These are phyloP conservation scores for Gymnogyps californianus DNA, from an alignment of 2,113 vertebrate species.

Conservation along the genomic window DNA sequence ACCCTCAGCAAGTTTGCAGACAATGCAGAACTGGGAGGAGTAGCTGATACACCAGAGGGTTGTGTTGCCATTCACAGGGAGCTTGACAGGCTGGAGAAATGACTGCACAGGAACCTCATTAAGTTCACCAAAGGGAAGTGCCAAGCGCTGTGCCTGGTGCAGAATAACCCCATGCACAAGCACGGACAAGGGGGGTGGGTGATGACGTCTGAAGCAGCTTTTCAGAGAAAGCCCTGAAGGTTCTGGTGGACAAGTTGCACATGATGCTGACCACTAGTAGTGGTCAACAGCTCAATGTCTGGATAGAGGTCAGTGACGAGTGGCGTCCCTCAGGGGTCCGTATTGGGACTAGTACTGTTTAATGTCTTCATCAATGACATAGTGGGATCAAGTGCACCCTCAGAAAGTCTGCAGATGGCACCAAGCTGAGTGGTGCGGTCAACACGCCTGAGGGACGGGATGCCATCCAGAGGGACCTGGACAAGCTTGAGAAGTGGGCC, in stretches of 20 bases:
- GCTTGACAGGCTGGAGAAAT: not conserved
- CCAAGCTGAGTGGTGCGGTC: too few species aligned
- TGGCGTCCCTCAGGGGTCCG: not conserved
- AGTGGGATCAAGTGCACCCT: too few species aligned
- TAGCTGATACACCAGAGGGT: fast-evolving
- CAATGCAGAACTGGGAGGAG: not conserved
- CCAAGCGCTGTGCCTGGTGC: too few species aligned
- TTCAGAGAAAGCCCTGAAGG: not conserved
- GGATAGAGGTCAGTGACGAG: not conserved
- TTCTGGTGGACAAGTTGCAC: not conserved
- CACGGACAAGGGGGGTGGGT: fast-evolving
- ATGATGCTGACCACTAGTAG: not conserved
- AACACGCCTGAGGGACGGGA: too few species aligned
- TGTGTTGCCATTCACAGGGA: not conserved
- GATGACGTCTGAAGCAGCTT: not conserved
- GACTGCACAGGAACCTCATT: not conserved
- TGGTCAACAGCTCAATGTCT: not conserved
- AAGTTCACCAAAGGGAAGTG: not conserved
- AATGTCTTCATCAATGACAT: too few species aligned
- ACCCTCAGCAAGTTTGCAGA: not conserved
- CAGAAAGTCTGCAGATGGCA: too few species aligned
- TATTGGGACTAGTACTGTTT: not conserved
- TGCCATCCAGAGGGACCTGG: not conserved
- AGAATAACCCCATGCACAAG: not conserved
- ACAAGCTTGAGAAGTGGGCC: not conserved